A percentile compares a stretch with the other conserved stretches of the same genome.
Conservation (phyloP, 1,140 invertebrate genomes). For the Wiebesia pumilae region DNA sequence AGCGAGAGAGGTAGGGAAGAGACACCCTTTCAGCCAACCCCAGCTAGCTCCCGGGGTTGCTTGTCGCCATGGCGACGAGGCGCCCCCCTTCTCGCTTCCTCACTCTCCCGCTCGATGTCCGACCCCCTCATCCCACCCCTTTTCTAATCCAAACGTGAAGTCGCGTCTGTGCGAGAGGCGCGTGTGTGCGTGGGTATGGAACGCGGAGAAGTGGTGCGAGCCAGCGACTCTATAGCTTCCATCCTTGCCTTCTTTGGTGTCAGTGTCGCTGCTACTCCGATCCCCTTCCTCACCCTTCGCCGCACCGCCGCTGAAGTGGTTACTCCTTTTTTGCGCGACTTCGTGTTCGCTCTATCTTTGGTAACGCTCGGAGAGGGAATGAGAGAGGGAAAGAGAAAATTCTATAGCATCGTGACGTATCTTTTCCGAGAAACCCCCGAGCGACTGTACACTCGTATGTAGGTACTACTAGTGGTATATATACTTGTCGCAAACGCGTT, state of each 20-base stretch:
- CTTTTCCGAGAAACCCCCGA: not conserved
- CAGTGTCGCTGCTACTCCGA: not conserved
- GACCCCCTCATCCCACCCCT: not conserved
- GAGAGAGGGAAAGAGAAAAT: not conserved
- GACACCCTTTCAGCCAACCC: conserved; percentile 69
- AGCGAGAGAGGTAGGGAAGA: conserved; percentile 53
- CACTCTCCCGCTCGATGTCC: not conserved
- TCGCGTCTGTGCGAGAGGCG: too few species aligned
- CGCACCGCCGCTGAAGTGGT: not conserved
- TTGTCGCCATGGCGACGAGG: conserved; percentile 69
- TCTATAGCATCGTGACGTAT: not conserved
- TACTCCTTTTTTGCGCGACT: conserved; percentile 11
- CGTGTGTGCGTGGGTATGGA: not conserved
- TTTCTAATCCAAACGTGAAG: too few species aligned
- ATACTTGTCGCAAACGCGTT: conserved; percentile 13
- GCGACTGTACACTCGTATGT: not conserved
- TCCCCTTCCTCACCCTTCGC: not conserved
- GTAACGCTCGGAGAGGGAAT: not conserved
- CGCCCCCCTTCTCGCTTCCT: conserved; percentile 54
- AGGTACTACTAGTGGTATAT: not conserved
- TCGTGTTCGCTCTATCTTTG: not conserved
- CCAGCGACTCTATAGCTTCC: not conserved
- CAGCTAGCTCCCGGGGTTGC: conserved; percentile 60
- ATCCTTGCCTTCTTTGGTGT: conserved; percentile 20
- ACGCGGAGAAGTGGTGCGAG: not conserved